Evolutionary conservation across 2,113 vertebrate genomes (phyloP).

Genomic region (Strix aluco): DNA sequence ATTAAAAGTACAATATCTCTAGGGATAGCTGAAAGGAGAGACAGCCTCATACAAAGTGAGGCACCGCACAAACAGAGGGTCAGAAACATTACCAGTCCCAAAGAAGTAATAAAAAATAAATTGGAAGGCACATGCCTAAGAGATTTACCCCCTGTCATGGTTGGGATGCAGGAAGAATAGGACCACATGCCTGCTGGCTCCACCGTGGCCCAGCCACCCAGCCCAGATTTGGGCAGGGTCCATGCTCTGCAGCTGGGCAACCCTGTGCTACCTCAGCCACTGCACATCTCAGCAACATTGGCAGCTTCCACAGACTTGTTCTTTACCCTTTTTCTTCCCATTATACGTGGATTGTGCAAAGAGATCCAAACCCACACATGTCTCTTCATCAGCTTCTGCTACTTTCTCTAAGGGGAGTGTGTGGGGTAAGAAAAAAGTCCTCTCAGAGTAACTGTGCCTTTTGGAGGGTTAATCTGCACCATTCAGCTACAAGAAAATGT

Average conservation of each 20-base stretch:
- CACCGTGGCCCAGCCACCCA: neutral
- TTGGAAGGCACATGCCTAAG: neutral
- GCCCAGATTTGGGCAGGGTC: neutral
- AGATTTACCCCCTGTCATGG: neutral
- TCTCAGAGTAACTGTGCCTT: neutral
- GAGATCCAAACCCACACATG: neutral
- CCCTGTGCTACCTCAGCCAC: rapidly evolving
- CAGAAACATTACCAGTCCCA: neutral
- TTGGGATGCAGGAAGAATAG: neutral
- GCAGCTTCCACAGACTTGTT: neutral
- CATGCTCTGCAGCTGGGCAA: neutral
- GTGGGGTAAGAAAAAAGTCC: neutral
- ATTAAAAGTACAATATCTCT: neutral
- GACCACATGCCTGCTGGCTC: neutral
- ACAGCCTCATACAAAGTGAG: neutral
- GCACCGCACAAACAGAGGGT: neutral
- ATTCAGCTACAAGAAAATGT: neutral
- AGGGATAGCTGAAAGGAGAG: neutral
- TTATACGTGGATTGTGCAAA: neutral
- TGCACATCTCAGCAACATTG: neutral
- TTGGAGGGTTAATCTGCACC: neutral
- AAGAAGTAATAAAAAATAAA: neutral
- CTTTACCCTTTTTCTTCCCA: neutral
- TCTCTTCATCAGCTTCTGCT: neutral
- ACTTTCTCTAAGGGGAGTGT: neutral